A percentile compares a stretch with the other conserved stretches of the same genome.
Conservation (phyloP, 2,797 vertebrate genomes). For the Coendou prehensilis region DNA sequence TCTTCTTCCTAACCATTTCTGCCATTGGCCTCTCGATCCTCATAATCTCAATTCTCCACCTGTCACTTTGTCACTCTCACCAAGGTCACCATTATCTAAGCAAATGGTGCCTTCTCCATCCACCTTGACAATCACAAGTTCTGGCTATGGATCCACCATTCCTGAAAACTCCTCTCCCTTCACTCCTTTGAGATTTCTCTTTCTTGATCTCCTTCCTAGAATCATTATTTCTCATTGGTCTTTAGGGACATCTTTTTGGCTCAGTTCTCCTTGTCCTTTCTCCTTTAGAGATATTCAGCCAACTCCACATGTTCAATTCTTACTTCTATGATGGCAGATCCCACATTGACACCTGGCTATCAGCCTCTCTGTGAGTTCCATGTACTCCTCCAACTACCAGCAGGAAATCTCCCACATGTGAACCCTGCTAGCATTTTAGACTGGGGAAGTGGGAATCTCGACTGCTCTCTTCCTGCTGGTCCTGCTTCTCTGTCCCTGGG, state of each 20-base stretch:
- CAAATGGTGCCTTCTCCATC: neutral
- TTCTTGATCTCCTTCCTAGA: neutral
- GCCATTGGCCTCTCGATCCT: neutral
- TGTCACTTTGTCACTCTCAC: neutral
- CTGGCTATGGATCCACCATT: neutral
- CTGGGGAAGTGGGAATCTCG: neutral
- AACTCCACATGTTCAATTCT: rapidly evolving
- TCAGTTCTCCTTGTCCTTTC: neutral
- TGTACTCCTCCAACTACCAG: rapidly evolving
- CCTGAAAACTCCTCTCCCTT: neutral
- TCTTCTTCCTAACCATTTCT: neutral
- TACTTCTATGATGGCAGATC: neutral
- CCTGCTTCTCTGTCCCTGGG: neutral
- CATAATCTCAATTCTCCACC: neutral
- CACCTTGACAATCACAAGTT: rapidly evolving
- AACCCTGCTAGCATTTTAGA: neutral
- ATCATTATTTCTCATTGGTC: neutral
- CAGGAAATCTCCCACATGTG: neutral
- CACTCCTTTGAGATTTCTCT: neutral
- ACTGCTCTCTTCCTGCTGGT: neutral
- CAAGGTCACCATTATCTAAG: neutral
- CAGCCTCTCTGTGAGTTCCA: neutral
- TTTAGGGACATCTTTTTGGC: neutral
- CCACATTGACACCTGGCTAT: rapidly evolving
- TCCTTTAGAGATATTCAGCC: neutral